Percentiles rank a stretch among this genome's conserved stretches.
phyloP scores from a whole-genome alignment of 2,113 vertebrate genomes.

The Lanius collurio region DNA sequence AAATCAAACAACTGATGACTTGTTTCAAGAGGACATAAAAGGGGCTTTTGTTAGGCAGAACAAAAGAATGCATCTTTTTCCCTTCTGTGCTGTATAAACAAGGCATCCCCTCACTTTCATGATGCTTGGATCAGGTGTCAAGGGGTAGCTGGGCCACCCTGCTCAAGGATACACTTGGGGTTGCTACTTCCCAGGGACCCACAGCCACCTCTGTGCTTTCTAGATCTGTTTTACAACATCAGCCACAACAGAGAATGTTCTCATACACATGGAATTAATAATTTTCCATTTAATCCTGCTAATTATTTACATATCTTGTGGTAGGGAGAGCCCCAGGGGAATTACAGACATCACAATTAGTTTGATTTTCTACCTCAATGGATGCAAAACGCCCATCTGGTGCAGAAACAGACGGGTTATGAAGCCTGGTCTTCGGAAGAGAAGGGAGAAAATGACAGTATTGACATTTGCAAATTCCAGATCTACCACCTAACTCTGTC shows the following conservation, averaged over 20 bases:
- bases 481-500: not conserved
- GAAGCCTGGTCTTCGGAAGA: not conserved
- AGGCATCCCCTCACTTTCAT: fast-evolving
- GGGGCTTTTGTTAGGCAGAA: not conserved
- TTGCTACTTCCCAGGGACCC: not conserved
- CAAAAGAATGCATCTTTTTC: not conserved
- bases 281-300: not conserved
- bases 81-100: not conserved
- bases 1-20: not conserved
- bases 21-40: not conserved
- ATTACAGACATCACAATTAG: not conserved
- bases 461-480: not conserved
- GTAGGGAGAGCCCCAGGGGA: not conserved
- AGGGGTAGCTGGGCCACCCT: not conserved
- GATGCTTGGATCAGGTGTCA: not conserved
- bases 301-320: not conserved
- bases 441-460: not conserved
- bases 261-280: not conserved
- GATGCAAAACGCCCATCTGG: not conserved
- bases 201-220: fast-evolving
- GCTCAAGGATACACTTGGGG: not conserved
- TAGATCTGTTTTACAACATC: not conserved
- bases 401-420: fast-evolving
- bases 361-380: not conserved
- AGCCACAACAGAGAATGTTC: not conserved